phyloP scores from a whole-genome alignment of 2,888 invertebrate genomes.

The Eilema caniola region DNA sequence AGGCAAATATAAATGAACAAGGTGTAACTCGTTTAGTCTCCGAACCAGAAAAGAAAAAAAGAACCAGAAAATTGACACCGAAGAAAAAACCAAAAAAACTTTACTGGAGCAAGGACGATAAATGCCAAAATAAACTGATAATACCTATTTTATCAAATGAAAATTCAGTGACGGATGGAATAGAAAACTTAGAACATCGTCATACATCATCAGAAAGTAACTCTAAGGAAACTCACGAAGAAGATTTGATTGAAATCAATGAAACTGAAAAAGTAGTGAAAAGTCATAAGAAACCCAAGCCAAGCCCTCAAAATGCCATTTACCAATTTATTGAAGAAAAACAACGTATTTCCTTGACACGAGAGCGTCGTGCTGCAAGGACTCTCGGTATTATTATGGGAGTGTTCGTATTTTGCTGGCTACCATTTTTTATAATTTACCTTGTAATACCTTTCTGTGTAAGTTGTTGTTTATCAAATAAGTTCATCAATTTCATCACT shows the following conservation, averaged over 20 bases:
- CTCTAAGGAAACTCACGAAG: constrained; percentile 81
- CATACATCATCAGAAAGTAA: constrained; percentile 83
- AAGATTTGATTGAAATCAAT: constrained; percentile 70
- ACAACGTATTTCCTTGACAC: constrained; percentile 95
- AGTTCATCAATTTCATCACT: constrained; percentile 95
- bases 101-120: constrained; percentile 85
- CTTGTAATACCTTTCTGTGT: constrained; percentile 96
- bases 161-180: constrained; percentile 78
- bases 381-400: constrained; percentile 99
- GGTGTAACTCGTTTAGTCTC: constrained; percentile 71
- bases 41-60: constrained; percentile 76
- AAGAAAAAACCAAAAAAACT: constrained; percentile 86
- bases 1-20: constrained; percentile 92
- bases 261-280: constrained; percentile 64
- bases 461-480: constrained; percentile 92
- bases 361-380: constrained; percentile 97
- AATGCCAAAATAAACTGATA: constrained; percentile 79
- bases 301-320: constrained; percentile 87
- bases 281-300: constrained; percentile 65
- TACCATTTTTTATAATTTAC: constrained; percentile 99
- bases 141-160: constrained; percentile 81
- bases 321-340: constrained; percentile 96
- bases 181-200: constrained; percentile 73
- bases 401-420: constrained; percentile 98
- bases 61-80: constrained; percentile 68